Evolutionary conservation across 2,888 invertebrate species (phyloP), one percentile per base, ranked within the genome.

Genomic region (Zaprionus obscuricornis): DNA sequence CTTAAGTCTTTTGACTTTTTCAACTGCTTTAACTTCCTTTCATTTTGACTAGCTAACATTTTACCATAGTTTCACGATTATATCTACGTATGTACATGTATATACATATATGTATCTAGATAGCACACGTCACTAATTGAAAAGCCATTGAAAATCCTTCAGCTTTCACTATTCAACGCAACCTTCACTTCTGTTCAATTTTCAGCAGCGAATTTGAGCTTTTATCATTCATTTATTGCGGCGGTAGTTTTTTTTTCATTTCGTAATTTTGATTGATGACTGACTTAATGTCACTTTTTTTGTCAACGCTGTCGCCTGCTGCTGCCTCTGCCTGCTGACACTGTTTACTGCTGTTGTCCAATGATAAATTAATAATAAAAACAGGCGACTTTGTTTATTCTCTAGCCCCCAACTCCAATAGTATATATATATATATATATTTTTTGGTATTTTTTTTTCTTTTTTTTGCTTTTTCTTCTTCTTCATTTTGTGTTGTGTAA

Each of bases 231-330:
- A 85, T 87, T 88, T 88, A 88, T 88, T 83, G 87, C 78, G 73
- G 71, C 84, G 46, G 75, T 77, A 81, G 79, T 82, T 24, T 45
- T 40, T 51, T 20, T 22, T 39, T 33, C 59, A 83, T 87, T 88
- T 87, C 85, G 87, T 88, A 88, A 88, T 88, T 88, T 87, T 88
- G 88, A 88, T 88, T 88, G 88, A 88, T 88, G 87, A 87, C 82
- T 82, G 74, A 75, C 84, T 85, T 73, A 81, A 78, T 85, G 79
- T 86, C 84, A 79, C 64, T 76, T 71, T 75, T 72, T 78, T 60
- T n/a, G n/a, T 46, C 46, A 45, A 43, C 42, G 51, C 14, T 36
- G 33, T 47, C 31, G 51, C 16, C 27, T n/a, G 36, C 40, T 31
- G 49, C 33, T 59, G 43, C n/a, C n/a, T n/a, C n/a, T n/a, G n/a